Percentiles rank a stretch among this genome's conserved stretches.
Conservation (phyloP, 2,113 vertebrate species). For the Butorides virescens region DNA sequence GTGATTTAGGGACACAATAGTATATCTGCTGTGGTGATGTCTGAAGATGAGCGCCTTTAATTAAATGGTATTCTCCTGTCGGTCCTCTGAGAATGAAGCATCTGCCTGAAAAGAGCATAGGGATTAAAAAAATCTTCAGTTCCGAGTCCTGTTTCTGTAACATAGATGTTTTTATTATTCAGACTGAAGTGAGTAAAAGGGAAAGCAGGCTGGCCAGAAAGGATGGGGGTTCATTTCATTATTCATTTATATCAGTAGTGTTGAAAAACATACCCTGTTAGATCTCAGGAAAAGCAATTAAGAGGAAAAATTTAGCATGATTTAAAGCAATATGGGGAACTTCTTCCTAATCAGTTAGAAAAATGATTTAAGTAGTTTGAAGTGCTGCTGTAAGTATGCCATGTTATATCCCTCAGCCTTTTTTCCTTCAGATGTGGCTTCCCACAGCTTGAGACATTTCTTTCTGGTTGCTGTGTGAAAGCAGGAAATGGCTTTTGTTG, state of each 20-base stretch:
- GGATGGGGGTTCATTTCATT: not conserved
- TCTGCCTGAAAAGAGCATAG: not conserved
- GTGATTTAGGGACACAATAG: not conserved
- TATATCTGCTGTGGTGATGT: not conserved
- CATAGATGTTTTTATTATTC: not conserved
- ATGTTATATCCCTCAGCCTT: not conserved
- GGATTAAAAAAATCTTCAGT: not conserved
- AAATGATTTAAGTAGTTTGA: conserved; percentile 9
- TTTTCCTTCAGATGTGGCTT: conserved; percentile 56
- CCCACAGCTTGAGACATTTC: conserved; percentile 44
- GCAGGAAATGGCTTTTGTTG: conserved; percentile 59
- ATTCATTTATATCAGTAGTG: not conserved
- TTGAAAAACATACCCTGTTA: conserved; percentile 1
- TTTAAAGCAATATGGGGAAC: conserved; percentile 6
- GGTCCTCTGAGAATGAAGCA: conserved; percentile 6
- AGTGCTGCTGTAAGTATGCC: conserved; percentile 30
- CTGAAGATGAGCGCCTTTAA: conserved; percentile 32
- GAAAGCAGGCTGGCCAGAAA: not conserved
- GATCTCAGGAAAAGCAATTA: not conserved
- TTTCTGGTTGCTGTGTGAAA: conserved; percentile 34
- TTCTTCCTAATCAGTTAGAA: conserved; percentile 38
- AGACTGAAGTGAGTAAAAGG: not conserved
- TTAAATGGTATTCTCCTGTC: conserved; percentile 25
- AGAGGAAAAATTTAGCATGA: not conserved
- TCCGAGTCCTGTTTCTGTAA: not conserved